Conservation (phyloP, 2,888 invertebrate genomes). For the Amiota communis region DNA sequence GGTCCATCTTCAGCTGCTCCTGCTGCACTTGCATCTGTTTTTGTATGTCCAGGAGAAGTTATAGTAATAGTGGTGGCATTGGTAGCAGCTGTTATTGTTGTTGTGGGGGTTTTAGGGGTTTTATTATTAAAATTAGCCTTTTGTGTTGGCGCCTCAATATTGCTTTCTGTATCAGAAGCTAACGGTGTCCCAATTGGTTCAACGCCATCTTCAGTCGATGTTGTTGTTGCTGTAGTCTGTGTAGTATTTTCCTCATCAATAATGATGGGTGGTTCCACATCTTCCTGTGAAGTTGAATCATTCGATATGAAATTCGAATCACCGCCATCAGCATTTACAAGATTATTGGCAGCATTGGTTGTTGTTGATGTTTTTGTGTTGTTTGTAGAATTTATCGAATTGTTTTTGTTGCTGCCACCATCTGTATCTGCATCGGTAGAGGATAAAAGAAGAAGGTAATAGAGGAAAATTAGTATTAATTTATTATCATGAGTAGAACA, state of each 20-base stretch:
- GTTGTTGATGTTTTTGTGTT: conserved; percentile 43
- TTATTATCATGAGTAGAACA: too few species aligned
- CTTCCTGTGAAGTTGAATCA: conserved; percentile 71
- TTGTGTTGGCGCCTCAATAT: conserved; percentile 79
- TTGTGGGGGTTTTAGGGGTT: neutral
- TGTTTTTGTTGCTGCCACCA: too few species aligned
- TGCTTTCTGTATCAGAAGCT: conserved; percentile 82
- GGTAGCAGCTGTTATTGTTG: neutral
- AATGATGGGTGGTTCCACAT: conserved; percentile 26
- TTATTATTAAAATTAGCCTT: conserved; percentile 56
- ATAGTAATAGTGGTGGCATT: conserved; percentile 30
- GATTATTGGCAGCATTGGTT: conserved; percentile 30
- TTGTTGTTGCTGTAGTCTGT: conserved; percentile 75
- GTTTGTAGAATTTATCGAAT: too few species aligned
- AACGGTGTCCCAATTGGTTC: conserved; percentile 55
- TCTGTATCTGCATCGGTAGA: too few species aligned
- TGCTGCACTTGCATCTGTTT: conserved; percentile 22
- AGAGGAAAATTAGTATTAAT: too few species aligned
- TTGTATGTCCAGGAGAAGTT: conserved; percentile 33
- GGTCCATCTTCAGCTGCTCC: conserved; percentile 42
- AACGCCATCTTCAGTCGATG: conserved; percentile 69
- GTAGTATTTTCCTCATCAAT: conserved; percentile 73
- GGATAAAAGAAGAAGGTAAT: too few species aligned
- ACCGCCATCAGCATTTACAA: conserved; percentile 45
- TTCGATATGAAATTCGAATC: conserved; percentile 71